Evolutionary conservation across 2,797 vertebrate species (phyloP).

Genomic region (Falco columbarius): DNA sequence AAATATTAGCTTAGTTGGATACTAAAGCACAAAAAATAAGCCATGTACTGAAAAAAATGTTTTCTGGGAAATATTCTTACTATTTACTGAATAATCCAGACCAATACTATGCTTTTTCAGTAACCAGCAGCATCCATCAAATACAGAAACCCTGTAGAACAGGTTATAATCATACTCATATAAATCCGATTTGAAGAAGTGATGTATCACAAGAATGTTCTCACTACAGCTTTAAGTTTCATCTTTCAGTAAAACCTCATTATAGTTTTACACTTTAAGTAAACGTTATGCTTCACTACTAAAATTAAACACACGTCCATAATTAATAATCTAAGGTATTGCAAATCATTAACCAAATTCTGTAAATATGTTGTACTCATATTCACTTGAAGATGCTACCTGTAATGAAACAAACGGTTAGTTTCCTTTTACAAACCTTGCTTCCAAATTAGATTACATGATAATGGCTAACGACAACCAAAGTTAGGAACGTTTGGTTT

Average conservation of each 20-base stretch:
- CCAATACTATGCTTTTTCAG: neutral
- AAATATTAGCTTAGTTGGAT: slow-evolving; percentile 39
- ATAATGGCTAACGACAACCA: neutral
- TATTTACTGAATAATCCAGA: neutral
- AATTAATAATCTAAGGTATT: neutral
- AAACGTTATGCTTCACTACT: neutral
- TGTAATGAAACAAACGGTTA: neutral
- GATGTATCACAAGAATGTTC: neutral
- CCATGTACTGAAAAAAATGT: neutral
- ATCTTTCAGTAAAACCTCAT: neutral
- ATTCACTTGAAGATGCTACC: neutral
- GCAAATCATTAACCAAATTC: neutral
- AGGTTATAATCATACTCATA: neutral
- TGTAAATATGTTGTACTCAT: neutral
- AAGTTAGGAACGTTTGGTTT: neutral
- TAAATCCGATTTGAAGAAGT: neutral
- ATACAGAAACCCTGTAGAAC: neutral
- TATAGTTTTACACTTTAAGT: neutral
- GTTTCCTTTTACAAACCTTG: slow-evolving; percentile 2
- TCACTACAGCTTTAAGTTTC: neutral
- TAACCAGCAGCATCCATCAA: neutral
- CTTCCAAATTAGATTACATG: neutral
- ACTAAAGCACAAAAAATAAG: neutral
- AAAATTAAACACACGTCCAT: neutral
- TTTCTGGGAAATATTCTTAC: neutral